phyloP scores from a whole-genome alignment of 2,888 invertebrate species.

The Vannuccia rotundouncinata region DNA sequence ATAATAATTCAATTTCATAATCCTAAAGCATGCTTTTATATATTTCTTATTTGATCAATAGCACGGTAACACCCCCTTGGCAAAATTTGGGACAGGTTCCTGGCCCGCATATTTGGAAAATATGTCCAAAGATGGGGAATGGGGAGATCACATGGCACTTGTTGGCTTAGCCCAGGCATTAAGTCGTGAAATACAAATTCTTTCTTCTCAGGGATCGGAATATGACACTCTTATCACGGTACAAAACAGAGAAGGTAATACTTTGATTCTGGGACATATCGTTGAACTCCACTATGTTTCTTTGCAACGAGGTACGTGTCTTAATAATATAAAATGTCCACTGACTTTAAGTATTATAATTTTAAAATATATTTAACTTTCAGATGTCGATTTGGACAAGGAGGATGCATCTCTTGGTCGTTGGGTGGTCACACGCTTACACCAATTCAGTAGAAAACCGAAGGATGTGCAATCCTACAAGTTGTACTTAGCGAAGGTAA shows the following conservation, averaged over 20 bases:
- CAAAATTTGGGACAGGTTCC: not conserved
- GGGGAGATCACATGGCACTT: not conserved
- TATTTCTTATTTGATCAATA: not conserved
- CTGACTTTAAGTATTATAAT: too few relatives aligned
- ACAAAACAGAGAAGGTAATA: not conserved
- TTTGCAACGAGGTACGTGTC: not conserved
- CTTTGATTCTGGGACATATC: not conserved
- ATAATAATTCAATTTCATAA: too few relatives aligned
- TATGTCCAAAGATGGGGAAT: not conserved
- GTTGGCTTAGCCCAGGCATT: not conserved
- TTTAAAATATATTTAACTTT: too few relatives aligned
- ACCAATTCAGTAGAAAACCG: too few relatives aligned
- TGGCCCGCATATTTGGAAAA: not conserved
- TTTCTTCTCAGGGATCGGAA: not conserved
- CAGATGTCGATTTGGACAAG: too few relatives aligned
- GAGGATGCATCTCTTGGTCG: too few relatives aligned
- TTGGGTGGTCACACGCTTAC: too few relatives aligned
- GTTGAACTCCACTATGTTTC: not conserved
- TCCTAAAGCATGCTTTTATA: too few relatives aligned
- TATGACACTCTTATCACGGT: not conserved
- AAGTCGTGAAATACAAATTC: not conserved
- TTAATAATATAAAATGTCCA: too few relatives aligned
- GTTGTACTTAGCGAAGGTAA: too few relatives aligned
- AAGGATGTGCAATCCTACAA: too few relatives aligned
- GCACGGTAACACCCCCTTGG: not conserved